These are phyloP conservation scores for Ianthella basta DNA, from an alignment of 37 sponge, comb jelly and placozoan species.

Conservation along the genomic window DNA sequence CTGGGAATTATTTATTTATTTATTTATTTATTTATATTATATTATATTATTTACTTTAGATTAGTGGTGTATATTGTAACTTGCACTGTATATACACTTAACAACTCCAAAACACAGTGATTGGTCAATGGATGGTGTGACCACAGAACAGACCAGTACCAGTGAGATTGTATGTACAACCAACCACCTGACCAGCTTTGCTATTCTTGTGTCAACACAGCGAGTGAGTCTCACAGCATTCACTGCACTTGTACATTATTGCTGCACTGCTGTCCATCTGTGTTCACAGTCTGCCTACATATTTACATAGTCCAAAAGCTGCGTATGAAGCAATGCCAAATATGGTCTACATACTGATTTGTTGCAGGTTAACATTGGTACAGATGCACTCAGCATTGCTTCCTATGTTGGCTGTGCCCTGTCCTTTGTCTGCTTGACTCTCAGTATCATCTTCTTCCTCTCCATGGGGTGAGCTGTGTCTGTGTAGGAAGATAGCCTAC, in stretches of 20 bases:
- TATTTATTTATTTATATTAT: too few relatives aligned
- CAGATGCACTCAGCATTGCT: background rate
- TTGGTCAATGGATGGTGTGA: background rate
- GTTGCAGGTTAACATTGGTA: too few relatives aligned
- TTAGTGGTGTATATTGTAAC: too few relatives aligned
- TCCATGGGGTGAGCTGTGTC: background rate
- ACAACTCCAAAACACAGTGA: too few relatives aligned
- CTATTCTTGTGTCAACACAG: background rate
- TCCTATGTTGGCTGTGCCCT: slow-evolving; percentile 1
- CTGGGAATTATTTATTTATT: too few relatives aligned
- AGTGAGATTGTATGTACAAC: background rate
- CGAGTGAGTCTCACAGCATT: background rate
- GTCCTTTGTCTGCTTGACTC: background rate
- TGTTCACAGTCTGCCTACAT: too few relatives aligned
- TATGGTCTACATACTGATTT: background rate
- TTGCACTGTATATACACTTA: too few relatives aligned
- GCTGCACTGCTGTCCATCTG: too few relatives aligned
- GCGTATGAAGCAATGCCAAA: background rate
- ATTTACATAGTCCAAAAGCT: too few relatives aligned
- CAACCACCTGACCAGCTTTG: background rate
- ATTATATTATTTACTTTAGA: too few relatives aligned
- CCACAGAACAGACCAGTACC: background rate
- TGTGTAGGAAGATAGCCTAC: too few relatives aligned
- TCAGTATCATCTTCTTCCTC: background rate
- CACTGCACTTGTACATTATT: background rate